These are phyloP conservation scores for Clanis bilineata DNA, from an alignment of 2,888 invertebrate genomes.

Conservation along the genomic window DNA sequence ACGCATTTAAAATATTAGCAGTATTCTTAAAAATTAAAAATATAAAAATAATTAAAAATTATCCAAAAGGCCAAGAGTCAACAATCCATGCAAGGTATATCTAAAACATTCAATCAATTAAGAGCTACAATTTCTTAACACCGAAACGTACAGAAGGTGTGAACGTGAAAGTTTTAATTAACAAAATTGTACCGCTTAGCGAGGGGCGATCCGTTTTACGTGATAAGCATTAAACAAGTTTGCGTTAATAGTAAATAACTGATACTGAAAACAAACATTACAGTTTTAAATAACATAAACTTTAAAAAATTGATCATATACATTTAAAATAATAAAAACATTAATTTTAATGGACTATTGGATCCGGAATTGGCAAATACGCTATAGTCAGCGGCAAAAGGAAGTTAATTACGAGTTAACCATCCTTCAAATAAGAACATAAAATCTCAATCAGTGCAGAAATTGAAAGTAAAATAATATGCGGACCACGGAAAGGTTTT, in stretches of 20 bases:
- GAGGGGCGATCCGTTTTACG: constrained; percentile 34
- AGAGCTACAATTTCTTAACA: constrained; percentile 1
- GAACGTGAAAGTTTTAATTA: constrained; percentile 52
- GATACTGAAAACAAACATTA: constrained; percentile 14
- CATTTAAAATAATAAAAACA: neutral
- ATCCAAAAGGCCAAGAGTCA: no score
- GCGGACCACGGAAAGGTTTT: neutral
- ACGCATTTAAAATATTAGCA: no score
- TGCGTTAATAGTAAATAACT: constrained; percentile 33
- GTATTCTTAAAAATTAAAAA: neutral
- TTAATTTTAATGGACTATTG: no score
- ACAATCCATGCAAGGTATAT: neutral
- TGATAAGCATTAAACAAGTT: constrained; percentile 38
- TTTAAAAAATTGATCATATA: neutral
- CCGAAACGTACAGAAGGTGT: constrained; percentile 37
- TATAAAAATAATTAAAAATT: no score
- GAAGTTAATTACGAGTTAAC: neutral
- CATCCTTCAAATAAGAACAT: no score
- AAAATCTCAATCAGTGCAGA: neutral
- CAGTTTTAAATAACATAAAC: neutral
- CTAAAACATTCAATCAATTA: neutral
- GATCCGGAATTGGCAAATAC: no score
- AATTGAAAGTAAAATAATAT: neutral
- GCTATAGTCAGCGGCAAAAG: neutral
- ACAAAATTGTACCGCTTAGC: constrained; percentile 42